Evolutionary conservation across 2,888 invertebrate genomes (phyloP).

Genomic region (Allophyes oxyacanthae): DNA sequence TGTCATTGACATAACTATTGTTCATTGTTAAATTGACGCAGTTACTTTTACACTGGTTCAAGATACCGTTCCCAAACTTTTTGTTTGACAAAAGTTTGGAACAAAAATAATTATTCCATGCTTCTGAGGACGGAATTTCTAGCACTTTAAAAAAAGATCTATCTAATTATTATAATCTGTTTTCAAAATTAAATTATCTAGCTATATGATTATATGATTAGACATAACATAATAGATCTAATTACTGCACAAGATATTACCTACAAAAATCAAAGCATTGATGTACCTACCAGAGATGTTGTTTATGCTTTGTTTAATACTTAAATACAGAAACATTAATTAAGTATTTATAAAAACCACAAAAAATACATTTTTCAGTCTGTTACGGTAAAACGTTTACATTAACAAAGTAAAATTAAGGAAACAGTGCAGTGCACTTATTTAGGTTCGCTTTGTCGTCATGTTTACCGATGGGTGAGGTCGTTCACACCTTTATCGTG

Average conservation of each 20-base stretch:
- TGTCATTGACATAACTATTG: constrained; percentile 66
- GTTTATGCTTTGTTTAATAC: too few species aligned
- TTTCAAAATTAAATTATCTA: too few species aligned
- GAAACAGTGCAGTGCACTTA: constrained; percentile 54
- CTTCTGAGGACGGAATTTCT: too few species aligned
- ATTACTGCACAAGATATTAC: too few species aligned
- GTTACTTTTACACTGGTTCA: constrained; percentile 45
- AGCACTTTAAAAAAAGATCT: too few species aligned
- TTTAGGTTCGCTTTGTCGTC: constrained; percentile 65
- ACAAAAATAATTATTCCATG: neutral
- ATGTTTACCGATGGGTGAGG: constrained; percentile 70
- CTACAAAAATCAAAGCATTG: too few species aligned
- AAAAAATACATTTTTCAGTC: neutral
- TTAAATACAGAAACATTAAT: too few species aligned
- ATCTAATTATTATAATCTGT: too few species aligned
- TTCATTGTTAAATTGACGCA: constrained; percentile 62
- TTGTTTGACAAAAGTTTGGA: constrained; percentile 7
- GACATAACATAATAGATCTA: too few species aligned
- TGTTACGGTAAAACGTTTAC: constrained; percentile 16
- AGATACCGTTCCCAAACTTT: constrained; percentile 19
- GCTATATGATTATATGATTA: too few species aligned
- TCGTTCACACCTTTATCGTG: constrained; percentile 81
- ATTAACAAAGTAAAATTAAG: constrained; percentile 46
- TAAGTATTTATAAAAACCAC: too few species aligned
- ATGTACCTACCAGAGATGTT: too few species aligned